These are phyloP conservation scores for Tachycineta bicolor DNA, from an alignment of 2,113 vertebrate species.

Conservation along the genomic window DNA sequence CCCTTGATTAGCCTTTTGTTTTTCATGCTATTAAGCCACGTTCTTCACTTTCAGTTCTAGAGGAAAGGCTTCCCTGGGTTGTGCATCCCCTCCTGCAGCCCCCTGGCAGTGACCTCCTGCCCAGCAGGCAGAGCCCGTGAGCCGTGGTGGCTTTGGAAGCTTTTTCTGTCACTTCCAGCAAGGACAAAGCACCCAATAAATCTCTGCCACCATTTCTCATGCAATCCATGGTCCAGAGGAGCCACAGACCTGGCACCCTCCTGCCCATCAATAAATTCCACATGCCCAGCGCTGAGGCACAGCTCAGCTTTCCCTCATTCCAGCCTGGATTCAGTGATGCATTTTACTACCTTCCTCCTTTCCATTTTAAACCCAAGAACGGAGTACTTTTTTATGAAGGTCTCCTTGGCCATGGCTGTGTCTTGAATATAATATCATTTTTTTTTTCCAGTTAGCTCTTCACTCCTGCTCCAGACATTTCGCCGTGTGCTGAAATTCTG, in stretches of 20 bases:
- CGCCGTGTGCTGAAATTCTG: neutral
- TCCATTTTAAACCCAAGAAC: neutral
- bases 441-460: neutral
- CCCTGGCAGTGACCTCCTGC: neutral
- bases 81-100: neutral
- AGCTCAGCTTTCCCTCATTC: neutral
- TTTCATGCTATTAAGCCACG: neutral
- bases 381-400: neutral
- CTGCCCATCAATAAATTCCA: neutral
- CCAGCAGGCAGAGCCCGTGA: neutral
- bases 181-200: neutral
- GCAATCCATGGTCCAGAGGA: neutral
- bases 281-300: neutral
- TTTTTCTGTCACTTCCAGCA: neutral
- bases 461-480: neutral
- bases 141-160: neutral
- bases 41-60: neutral
- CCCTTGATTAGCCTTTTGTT: neutral
- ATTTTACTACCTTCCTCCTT: neutral
- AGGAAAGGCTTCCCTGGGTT: neutral
- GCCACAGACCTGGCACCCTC: neutral
- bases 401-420: neutral
- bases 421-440: neutral
- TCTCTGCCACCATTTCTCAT: neutral
- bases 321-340: neutral